Percentiles rank a stretch among this genome's conserved stretches.
Evolutionary conservation across 1,140 invertebrate genomes (phyloP).

Genomic region (Pseudachorutes palmiensis): DNA sequence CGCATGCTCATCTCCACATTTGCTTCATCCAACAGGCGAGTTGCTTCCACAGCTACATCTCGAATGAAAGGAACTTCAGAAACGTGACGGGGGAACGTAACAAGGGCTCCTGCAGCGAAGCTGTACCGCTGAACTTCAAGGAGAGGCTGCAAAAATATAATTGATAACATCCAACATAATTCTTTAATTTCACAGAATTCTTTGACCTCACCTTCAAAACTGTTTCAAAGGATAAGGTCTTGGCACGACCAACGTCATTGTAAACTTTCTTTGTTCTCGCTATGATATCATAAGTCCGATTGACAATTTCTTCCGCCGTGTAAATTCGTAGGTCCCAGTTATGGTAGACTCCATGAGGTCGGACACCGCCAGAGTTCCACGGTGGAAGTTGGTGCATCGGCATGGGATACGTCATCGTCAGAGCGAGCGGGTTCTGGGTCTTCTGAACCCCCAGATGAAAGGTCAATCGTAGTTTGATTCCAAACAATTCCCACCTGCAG

Average conservation of each 20-base stretch:
- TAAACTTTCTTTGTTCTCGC: constrained; percentile 4
- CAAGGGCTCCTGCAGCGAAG: neutral
- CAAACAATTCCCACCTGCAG: neutral
- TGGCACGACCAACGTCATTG: constrained; percentile 5
- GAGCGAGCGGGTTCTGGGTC: no score
- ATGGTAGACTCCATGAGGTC: constrained; percentile 13
- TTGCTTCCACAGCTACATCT: constrained; percentile 14
- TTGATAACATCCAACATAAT: neutral
- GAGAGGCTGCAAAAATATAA: constrained; percentile 20
- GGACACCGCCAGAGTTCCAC: neutral
- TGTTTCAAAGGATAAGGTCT: constrained; percentile 18
- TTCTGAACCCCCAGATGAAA: neutral
- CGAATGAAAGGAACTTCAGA: constrained; percentile 17
- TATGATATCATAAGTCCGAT: constrained; percentile 13
- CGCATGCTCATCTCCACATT: constrained; percentile 44
- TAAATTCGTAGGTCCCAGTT: constrained; percentile 25
- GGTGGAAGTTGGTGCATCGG: no score
- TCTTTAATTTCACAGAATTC: neutral
- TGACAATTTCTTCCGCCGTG: constrained; percentile 14
- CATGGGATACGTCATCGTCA: neutral
- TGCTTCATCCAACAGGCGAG: constrained; percentile 18
- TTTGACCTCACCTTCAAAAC: constrained; percentile 19
- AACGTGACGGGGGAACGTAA: constrained; percentile 27
- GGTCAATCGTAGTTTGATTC: neutral
- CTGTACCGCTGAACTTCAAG: constrained; percentile 21